Base-by-base conservation (phyloP, 1,140 invertebrate species). In the Sitobion miscanthi region DNA sequence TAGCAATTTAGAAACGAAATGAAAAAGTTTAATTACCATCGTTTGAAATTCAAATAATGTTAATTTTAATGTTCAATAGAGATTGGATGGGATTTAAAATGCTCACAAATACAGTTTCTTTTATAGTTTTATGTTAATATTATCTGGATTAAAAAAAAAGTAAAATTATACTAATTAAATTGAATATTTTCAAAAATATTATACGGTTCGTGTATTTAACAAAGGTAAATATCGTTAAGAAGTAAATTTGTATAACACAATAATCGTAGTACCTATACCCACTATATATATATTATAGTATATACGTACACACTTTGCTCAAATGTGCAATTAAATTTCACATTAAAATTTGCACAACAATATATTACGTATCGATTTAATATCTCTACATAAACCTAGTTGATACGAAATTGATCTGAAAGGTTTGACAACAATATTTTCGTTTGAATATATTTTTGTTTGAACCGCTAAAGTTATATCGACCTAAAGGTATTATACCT, bases 111-210 rank as follows among this genome's bases (percentile, higher is more conserved):
- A 57, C 57, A 8, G 7, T 57, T 69, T 69, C 3, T n/a, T n/a
- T 69, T 69, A 69, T 69, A 69, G 62, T 69, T 69, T 69, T 69
- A 69, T 69, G 30, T n/a, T 69, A 69, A n/a, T 69, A 69, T 69
- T 17, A n/a, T 69, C 21, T 69, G 30, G 11, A 69, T 69, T n/a
- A 69, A 69, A n/a, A 35, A 35, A 42, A 69, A 69, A 5, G 25
- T 69, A 69, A 54, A 54, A 54, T 17, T n/a, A n/a, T 69, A 69
- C 11, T 69, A 69, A 69, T 69, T 69, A 69, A 69, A 69, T 69
- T 69, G 9, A 69, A 69, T n/a, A n/a, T 69, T 69, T n/a, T 69
- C 9, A 69, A 5, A 69, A 69, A n/a, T n/a, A 69, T n/a, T 69
- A 69, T 69, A n/a, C n/a, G n/a, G 14, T 17, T 69, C n/a, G 62